Evolutionary conservation across 2,113 vertebrate genomes (phyloP).

Genomic region (Pelvicachromis taeniatus): DNA sequence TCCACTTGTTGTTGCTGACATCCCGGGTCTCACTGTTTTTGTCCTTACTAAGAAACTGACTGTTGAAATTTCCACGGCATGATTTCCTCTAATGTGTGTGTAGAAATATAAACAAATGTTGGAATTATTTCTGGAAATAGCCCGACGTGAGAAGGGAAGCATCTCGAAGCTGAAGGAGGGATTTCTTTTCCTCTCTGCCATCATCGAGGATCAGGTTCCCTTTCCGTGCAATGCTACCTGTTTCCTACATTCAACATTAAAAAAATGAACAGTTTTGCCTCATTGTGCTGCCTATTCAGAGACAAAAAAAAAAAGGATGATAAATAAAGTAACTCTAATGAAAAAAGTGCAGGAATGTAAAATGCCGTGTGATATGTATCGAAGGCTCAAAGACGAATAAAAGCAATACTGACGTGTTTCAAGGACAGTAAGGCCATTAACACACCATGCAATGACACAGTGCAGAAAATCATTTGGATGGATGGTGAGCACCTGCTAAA

Average conservation of each 20-base stretch:
- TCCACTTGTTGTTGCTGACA: background rate
- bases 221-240: conserved; percentile 3
- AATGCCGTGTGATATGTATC: background rate
- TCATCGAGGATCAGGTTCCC: conserved; percentile 46
- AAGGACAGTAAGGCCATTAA: conserved; percentile 3
- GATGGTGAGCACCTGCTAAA: background rate
- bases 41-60: conserved; percentile 64
- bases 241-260: conserved; percentile 10
- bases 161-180: conserved; percentile 38
- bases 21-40: conserved; percentile 30
- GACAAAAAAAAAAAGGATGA: background rate
- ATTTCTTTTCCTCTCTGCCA: conserved; percentile 37
- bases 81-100: conserved; percentile 62
- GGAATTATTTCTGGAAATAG: conserved; percentile 65
- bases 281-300: background rate
- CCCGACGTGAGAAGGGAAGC: conserved; percentile 2
- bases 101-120: conserved; percentile 69
- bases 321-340: background rate
- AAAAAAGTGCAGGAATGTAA: background rate
- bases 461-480: conserved; percentile 1
- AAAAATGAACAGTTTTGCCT: conserved; percentile 19
- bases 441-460: background rate
- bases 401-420: conserved; percentile 6
- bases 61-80: conserved; percentile 67
- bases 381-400: conserved; percentile 1